These are phyloP conservation scores for Halictus ligatus DNA, from an alignment of 2,888 invertebrate species.

Conservation along the genomic window DNA sequence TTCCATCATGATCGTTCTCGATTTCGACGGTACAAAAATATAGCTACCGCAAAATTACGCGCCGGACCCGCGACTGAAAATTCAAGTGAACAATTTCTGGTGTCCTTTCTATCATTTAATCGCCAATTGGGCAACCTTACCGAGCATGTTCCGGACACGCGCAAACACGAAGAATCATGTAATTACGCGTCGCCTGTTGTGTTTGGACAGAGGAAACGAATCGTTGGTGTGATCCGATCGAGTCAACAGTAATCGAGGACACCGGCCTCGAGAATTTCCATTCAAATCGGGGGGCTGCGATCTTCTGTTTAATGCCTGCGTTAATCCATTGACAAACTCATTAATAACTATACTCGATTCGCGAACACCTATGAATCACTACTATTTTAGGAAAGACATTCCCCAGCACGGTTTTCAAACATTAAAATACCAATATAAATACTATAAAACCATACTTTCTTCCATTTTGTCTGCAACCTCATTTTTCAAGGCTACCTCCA, in stretches of 20 bases:
- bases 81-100: no score
- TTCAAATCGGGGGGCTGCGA: not conserved
- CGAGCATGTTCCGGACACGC: not conserved
- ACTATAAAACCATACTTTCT: no score
- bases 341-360: not conserved
- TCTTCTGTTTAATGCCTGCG: not conserved
- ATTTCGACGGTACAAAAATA: not conserved
- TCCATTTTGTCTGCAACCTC: no score
- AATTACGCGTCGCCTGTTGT: conserved; percentile 8
- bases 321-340: not conserved
- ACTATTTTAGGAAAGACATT: no score
- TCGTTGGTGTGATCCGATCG: conserved; percentile 13
- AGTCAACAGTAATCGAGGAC: conserved; percentile 20
- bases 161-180: conserved; percentile 15
- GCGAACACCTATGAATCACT: not conserved
- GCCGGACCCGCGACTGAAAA: no score
- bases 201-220: conserved; percentile 22
- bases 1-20: not conserved
- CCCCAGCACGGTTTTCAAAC: no score
- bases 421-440: no score
- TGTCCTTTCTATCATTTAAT: not conserved
- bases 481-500: no score
- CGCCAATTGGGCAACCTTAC: not conserved
- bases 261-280: not conserved
- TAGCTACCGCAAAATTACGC: no score